A percentile compares a stretch with the other conserved stretches of the same genome.
Conservation (phyloP, 2,888 invertebrate species). For the Didymodactylos carnosus region DNA sequence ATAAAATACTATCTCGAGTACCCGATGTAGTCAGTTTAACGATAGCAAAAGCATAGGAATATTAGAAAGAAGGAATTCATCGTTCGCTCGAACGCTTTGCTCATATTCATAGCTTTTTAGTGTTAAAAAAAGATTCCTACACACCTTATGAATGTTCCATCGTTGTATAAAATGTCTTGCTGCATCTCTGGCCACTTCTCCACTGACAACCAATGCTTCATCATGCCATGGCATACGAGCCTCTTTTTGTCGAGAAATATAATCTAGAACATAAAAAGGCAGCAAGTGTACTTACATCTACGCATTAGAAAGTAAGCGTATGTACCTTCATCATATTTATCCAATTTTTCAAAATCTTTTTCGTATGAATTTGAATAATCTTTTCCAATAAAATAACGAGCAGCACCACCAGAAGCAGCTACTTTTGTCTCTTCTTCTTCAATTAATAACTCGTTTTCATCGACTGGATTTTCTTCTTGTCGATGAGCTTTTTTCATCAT, state of each 20-base stretch:
- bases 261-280: constrained; percentile 20
- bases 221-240: constrained; percentile 97
- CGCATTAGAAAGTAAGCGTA: not conserved
- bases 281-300: not conserved
- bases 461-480: not conserved
- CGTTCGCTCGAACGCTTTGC: no score
- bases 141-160: constrained; percentile 47
- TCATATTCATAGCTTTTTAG: no score
- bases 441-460: not conserved
- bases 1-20: no score
- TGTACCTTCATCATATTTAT: constrained; percentile 1
- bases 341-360: constrained; percentile 47
- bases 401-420: not conserved
- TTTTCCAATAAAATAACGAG: constrained; percentile 64
- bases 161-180: constrained; percentile 80
- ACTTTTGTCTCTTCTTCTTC: not conserved
- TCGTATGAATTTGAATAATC: constrained; percentile 88
- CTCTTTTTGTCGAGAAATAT: constrained; percentile 45
- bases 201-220: constrained; percentile 62
- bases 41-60: no score
- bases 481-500: not conserved
- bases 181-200: constrained; percentile 63
- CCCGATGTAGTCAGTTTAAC: no score
- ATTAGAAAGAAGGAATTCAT: no score
- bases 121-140: not conserved